Base-by-base conservation (phyloP, 2,113 vertebrate species). In the Dasyornis broadbenti region DNA sequence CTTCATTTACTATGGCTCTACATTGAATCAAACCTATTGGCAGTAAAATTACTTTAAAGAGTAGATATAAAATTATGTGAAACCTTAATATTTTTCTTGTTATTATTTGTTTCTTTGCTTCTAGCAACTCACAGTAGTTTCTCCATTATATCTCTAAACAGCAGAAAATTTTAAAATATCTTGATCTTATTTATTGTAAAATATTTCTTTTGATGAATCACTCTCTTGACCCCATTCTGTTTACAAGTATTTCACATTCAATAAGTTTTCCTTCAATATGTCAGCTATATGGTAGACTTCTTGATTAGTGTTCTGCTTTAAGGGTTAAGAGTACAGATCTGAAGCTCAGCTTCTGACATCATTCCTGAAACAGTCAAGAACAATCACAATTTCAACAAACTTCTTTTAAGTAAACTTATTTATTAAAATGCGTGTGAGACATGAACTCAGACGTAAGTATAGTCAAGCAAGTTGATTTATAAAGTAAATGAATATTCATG, bases 401-500 rank as follows among this genome's bases (percentile, higher is more conserved):
- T 75, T 64, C 9, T 52, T 93, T 75, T 54, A 53, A 60, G 33
- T 68, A 86, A 88, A 52, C 6, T 65, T 81, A 52, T 65, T 77
- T 84, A 79, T 85, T 85, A 72, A 63, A 90, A 88, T 71, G 22
- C 13, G 28, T 71, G 5, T 42, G 50, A 75, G 28, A 65, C 47
- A 52, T 10, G 16, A 73, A 73, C 24, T 81, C 69, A 91, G n/a
- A 78, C 0, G 0, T 64, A 81, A 81, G 42, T 45, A 40, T 50
- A 90, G 73, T 70, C 64, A 91, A 82, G 9, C 20, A 79, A 84
- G 31, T 27, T 80, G 53, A 90, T 90, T 96, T 88, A 76, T 52
- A 50, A 92, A 86, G 37, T 59, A 94, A 88, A 96, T 92, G 66
- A 90, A 94, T 96, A 95, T 90, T 90, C 75, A 92, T 77, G 27